Base-by-base conservation (phyloP, 2,888 invertebrate species). In the Apodemia duryi region DNA sequence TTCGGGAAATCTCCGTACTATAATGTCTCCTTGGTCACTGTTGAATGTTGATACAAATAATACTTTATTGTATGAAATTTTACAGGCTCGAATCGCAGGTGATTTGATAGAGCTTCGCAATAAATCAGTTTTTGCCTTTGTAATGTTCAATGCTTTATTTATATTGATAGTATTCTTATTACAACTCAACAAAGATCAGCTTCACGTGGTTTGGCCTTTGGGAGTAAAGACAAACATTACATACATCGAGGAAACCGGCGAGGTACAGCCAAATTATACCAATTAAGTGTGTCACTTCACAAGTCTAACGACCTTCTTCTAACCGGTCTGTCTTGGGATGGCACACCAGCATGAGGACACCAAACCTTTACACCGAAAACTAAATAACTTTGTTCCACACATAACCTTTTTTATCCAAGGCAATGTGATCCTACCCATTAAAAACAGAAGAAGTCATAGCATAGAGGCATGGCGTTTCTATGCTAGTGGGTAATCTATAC, bases 91-190 rank as follows among this genome's bases (percentile, higher is more conserved):
- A 86, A 96, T 97, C 83, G 97, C 97, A 82, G 93, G 93, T 81
- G 98, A 98, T 91, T 94, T 99, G 90, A 95, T 97, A 86, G 98
- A 98, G 86, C 95, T 99, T 84, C 94, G 99, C 84, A 99, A 99
- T 95, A 98, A 98, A 92, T 97, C 97, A 82, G 98, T 98, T 83
- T 98, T 98, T 92, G 97, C 97, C 86, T 98, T 99, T 95, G 97
- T 99, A 94, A 99, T 99, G 98, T 96, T 99, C 94, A 99, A 99
- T 95, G 97, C 98, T 91, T 95, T 99, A 86, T 99, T 99, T 95
- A 98, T 99, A 88, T 95, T 99, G 93, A 97, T 98, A 93, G 98
- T 99, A 85, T 98, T 99, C 93, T 96, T 99, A 92, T 96, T 99
- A 88, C 99, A 99, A 95, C 95, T 99, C 92, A 98, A 99, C 94